A percentile compares a stretch with the other conserved stretches of the same genome.
These are phyloP conservation scores for Otis tarda DNA, from an alignment of 2,113 vertebrate species.

Conservation along the genomic window DNA sequence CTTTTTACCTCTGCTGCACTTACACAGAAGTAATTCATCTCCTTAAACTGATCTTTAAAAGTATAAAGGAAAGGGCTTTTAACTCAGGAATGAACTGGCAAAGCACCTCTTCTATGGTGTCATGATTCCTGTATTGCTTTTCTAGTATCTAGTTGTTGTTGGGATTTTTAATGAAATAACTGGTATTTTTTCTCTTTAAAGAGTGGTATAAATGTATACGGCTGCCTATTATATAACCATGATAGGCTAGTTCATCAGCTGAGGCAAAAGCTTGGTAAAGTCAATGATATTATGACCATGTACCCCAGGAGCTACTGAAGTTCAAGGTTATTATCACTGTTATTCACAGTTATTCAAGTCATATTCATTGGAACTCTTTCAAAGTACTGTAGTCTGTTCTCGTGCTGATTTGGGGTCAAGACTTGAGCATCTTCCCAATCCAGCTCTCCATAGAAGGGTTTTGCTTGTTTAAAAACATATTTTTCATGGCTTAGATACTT, in stretches of 20 bases:
- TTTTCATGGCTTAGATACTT: neutral
- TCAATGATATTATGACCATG: neutral
- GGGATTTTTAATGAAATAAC: neutral
- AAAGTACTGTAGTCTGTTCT: neutral
- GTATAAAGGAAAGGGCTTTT: neutral
- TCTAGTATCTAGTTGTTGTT: neutral
- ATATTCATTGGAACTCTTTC: neutral
- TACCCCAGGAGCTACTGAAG: neutral
- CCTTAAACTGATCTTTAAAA: neutral
- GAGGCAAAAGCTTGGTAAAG: neutral
- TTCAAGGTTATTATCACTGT: neutral
- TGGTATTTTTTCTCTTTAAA: neutral
- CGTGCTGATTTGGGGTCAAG: neutral
- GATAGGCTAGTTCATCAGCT: neutral
- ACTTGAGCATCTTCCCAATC: neutral
- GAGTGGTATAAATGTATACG: neutral
- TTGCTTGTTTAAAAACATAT: neutral
- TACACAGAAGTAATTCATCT: neutral
- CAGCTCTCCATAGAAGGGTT: neutral
- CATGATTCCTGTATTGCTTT: neutral
- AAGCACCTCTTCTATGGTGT: neutral
- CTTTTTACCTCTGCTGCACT: neutral
- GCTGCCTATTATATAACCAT: neutral
- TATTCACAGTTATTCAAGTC: neutral
- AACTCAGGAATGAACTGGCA: neutral